Evolutionary conservation across 2,888 invertebrate genomes (phyloP), one percentile per base, ranked within the genome.

Genomic region (Sarcophaga variegata): DNA sequence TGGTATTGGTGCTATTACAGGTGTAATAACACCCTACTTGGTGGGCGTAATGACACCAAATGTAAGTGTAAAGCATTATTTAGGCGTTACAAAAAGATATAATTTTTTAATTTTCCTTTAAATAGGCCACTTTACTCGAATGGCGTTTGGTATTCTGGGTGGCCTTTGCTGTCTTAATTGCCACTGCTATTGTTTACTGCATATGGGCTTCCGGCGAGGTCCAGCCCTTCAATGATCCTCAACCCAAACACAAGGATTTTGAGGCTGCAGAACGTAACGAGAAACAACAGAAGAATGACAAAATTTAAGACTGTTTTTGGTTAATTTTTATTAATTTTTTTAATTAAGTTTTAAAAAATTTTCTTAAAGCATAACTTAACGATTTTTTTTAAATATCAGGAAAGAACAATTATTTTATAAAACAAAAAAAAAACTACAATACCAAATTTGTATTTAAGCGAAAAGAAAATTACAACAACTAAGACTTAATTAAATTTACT

Each of bases 101-200:
- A 14, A 6, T 49, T 76, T 25, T 62, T 20, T 81, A 54, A 20
- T 49, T 54, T n/a, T 77, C 12, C 2, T 64, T 54, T 14, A 54
- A 54, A 54, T 92, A 95, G 96, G 95, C 95, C 67, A 95, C 95
- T 0, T 90, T 96, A 11, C 92, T 93, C 22, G 95, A 97, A 94
- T 97, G 97, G 97, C 94, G 96, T 49, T 90, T 95, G 0, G 97
- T 97, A 0, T 97, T 97, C 91, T 97, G 97, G 96, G 96, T 97
- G n/a, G 95, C 96, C 59, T 94, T 97, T 17, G 95, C 91, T 0
- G 95, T 97, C 4, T 94, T 97, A 83, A 92, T 95, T 0, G 88
- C 95, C 0, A 96, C 97, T 2, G 96, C 96, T 90, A 64, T 96
- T 0, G 91, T 97, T 5, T 97, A 96, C 91, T 89, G 96, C 0